Base-by-base conservation (phyloP, 1,140 invertebrate genomes). In the Listronotus bonariensis region DNA sequence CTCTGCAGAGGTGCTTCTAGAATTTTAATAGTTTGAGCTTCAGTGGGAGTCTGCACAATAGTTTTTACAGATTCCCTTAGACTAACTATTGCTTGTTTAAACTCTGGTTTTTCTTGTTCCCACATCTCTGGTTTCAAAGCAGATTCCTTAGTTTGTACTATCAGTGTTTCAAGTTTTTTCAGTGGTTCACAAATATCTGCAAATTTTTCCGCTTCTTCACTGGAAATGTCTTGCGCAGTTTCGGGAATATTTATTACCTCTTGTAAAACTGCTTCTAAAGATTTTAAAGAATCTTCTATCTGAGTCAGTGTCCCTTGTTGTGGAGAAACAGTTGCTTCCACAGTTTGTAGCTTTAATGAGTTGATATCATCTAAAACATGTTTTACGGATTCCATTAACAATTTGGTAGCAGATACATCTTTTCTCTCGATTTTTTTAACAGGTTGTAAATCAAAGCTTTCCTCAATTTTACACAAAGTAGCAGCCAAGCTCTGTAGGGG, bases 101-200 rank as follows among this genome's bases (percentile, higher is more conserved):
- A 12, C 26, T 60, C 43, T n/a, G 41, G 51, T 55, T 61, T 62
- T 41, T 67, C 12, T 31, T 53, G n/a, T 48, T 62, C 36, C 43
- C 34, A 26, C 51, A 63, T 32, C 42, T 68, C 54, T n/a, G 59
- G 41, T 52, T 55, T 58, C 11, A 15, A 45, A 42, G 52, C 54
- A 34, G 26, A 20, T 31, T 49, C 32, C 60, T 60, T 66, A 7
- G 40, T 46, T 10, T 46, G n/a, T n/a, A 66, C 48, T 42, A 67
- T n/a, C 14, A 56, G 14, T 36, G 49, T 38, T 11, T 32, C 36
- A 12, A 67, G n/a, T 40, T 61, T 38, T 32, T 61, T 51, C 7
- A 62, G 3, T 12, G 57, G 65, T 48, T 67, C 42, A 46, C 7
- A 14, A 34, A 57, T 31, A n/a, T 26, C 34, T 14, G 18, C 17